phyloP scores from a whole-genome alignment of 2,113 vertebrate genomes.

The Lagopus leucura region DNA sequence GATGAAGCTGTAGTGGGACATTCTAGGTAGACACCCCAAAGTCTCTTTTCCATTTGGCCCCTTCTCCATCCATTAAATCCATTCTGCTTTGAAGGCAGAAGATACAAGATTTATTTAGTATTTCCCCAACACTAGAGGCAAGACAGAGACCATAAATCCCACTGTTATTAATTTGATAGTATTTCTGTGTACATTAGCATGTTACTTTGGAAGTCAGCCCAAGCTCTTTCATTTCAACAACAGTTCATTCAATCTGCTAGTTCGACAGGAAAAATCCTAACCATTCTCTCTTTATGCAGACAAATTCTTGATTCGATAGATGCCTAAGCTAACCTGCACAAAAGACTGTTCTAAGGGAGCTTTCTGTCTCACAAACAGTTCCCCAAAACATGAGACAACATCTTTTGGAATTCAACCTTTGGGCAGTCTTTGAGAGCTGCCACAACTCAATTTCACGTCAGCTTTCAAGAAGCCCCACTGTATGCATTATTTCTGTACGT shows the following conservation, averaged over 20 bases:
- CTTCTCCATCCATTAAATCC: not conserved
- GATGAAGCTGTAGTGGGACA: not conserved
- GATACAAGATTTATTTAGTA: not conserved
- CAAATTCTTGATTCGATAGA: not conserved
- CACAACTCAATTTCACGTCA: not conserved
- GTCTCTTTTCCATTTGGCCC: not conserved
- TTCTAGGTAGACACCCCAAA: not conserved
- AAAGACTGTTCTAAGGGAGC: not conserved
- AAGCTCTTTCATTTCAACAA: not conserved
- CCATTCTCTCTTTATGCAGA: not conserved
- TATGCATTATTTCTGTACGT: not conserved
- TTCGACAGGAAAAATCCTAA: not conserved
- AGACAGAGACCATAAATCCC: not conserved
- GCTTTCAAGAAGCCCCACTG: fast-evolving
- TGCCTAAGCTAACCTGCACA: not conserved
- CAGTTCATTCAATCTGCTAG: not conserved
- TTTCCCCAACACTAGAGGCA: not conserved
- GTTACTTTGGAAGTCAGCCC: not conserved
- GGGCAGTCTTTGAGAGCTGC: not conserved
- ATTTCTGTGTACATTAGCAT: not conserved
- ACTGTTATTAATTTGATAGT: fast-evolving
- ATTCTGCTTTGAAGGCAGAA: not conserved
- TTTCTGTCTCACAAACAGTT: not conserved
- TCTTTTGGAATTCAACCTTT: not conserved
- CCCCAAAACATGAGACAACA: not conserved